Base-by-base conservation (phyloP, 2,113 vertebrate genomes). In the Balaeniceps rex region DNA sequence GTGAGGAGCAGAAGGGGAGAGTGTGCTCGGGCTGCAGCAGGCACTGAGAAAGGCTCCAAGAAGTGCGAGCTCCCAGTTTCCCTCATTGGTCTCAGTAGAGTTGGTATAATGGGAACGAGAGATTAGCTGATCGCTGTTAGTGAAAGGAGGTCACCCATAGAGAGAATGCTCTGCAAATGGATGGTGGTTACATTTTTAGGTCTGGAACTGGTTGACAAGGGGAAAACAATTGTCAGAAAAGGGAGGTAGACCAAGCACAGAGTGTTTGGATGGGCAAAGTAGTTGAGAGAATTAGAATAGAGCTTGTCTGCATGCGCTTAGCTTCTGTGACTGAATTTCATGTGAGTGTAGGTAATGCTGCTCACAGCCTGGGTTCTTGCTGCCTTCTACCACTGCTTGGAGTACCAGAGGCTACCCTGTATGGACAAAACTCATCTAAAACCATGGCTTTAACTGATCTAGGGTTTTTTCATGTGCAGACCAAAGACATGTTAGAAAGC, bases 391-490 rank as follows among this genome's bases (percentile, higher is more conserved):
- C 14, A 38, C 14, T 76, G 19, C 42, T 40, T 79, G 52, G 33
- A 70, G 5, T 46, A 29, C 29, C 47, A 36, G 40, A 76, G 14
- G 7, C 49, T 83, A 12, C 19, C 6, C 44, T 60, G 9, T 51
- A 18, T 21, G 14, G 15, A 11, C 57, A 76, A 90, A 79, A 11
- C 19, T n/a, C 12, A 19, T 61, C 14, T 22, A 63, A 75, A 58
- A 5, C 31, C 33, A 69, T 36, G 28, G 19, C 11, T 88, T 76
- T 29, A 66, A 63, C 29, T 19, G 1, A n/a, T 40, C 14, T 70
- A 8, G 11, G 2, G 0, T 2, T 54, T 63, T 51, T 46, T 34
- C 14, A 44, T 34, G 4, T 70, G 14, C 34, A 29, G n/a, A 34
- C 31, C 11, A 55, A 90, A 38, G n/a, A 23, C 33, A 5, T 34